phyloP scores from a whole-genome alignment of 2,113 vertebrate species.

The Gracilinanus agilis region DNA sequence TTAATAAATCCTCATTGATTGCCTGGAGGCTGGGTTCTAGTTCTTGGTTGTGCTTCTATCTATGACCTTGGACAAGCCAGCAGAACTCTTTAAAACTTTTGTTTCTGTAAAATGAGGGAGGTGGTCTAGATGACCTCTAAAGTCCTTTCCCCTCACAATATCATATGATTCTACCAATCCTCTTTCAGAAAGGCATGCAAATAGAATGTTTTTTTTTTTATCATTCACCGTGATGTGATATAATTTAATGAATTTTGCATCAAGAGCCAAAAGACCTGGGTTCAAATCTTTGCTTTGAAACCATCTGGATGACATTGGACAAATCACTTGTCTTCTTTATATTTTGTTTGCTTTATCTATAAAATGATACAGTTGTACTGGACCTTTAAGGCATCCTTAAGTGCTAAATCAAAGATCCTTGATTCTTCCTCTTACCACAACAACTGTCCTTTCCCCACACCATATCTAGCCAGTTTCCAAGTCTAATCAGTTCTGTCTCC shows the following conservation, averaged over 20 bases:
- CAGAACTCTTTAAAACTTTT: neutral
- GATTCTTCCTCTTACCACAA: neutral
- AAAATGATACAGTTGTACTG: neutral
- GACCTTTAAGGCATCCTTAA: neutral
- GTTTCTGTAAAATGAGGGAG: neutral
- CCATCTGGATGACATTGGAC: neutral
- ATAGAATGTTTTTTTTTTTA: neutral
- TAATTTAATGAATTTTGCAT: neutral
- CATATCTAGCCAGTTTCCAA: neutral
- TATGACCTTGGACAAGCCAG: neutral
- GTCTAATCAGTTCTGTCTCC: neutral
- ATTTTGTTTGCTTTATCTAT: neutral
- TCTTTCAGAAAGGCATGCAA: neutral
- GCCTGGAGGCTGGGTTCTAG: neutral
- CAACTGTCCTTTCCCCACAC: neutral
- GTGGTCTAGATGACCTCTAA: neutral
- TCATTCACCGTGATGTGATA: neutral
- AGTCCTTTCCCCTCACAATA: neutral
- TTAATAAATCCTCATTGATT: neutral
- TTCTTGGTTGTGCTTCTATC: neutral
- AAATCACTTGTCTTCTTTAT: neutral
- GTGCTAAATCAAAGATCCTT: slow-evolving; percentile 6
- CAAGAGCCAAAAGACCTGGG: neutral
- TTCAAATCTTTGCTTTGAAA: neutral
- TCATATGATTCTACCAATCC: neutral